Base-by-base conservation (phyloP, 2,113 vertebrate genomes). In the Chroicocephalus ridibundus region DNA sequence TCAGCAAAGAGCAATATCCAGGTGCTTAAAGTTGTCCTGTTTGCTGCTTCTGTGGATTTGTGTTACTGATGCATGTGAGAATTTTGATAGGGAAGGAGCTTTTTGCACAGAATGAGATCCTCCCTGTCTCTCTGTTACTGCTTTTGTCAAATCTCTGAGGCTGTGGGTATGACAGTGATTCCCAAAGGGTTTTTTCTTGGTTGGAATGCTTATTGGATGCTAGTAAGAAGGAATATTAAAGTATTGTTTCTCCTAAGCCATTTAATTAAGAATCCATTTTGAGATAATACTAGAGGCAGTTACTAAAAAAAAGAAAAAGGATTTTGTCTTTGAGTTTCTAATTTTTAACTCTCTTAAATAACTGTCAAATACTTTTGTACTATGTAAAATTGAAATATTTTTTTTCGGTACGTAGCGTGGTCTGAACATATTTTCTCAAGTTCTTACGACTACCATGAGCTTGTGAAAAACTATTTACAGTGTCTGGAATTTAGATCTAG, bases 261-360 rank as follows among this genome's bases (percentile, higher is more conserved):
- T 70, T 93, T 96, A 75, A 93, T 96, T 94, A 86, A 88, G 68
- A 69, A 66, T 29, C 66, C 26, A 42, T 83, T 93, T 61, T 68
- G 78, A 82, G 90, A 55, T 52, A 57, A 86, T 74, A 47, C 58
- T 49, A 46, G 34, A 94, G 65, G 38, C 55, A 71, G 64, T 74
- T 66, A 62, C 29, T 77, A 62, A 62, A 66, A 70, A 22, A 61
- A 34, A 18, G 4, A 54, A n/a, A 31, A 47, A n/a, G 24, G 22
- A 34, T 57, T 38, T 34, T 42, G 15, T 57, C 62, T 70, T 76
- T 22, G 38, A 60, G 36, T 68, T 87, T 78, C 47, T 83, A 17
- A 70, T 85, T 65, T 90, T 85, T n/a, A 72, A 34, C 29, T 75
- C 34, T 66, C n/a, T 62, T 54, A 44, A 87, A 17, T 66, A 44